phyloP scores from a whole-genome alignment of 2,888 invertebrate species.

The Idaea aversata region DNA sequence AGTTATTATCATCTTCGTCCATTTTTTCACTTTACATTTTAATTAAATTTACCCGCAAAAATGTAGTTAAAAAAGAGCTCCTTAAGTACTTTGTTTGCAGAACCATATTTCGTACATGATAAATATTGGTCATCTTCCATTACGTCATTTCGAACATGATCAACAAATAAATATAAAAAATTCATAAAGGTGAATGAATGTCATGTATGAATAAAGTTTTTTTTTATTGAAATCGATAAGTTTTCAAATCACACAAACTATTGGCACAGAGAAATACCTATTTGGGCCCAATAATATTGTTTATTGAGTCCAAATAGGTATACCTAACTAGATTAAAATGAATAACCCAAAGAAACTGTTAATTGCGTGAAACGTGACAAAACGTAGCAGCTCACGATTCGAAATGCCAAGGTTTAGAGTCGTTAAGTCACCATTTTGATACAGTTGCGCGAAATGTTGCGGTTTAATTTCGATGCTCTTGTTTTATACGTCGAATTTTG shows the following conservation, averaged over 20 bases:
- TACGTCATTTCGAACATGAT: neutral
- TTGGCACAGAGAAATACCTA: too few relatives aligned
- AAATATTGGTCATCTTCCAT: neutral
- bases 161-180: neutral
- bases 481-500: neutral
- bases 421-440: conserved; percentile 13
- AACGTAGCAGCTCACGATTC: conserved; percentile 7
- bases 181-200: neutral
- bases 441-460: neutral
- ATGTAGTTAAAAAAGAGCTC: neutral
- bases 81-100: neutral
- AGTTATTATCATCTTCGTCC: conserved; percentile 1
- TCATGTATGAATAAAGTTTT: neutral
- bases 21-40: conserved; percentile 1
- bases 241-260: neutral
- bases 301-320: neutral
- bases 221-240: neutral
- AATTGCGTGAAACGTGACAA: neutral
- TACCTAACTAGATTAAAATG: neutral
- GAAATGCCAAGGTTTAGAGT: conserved; percentile 27
- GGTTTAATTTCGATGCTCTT: neutral
- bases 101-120: neutral
- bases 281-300: neutral
- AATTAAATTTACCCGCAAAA: neutral
- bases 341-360: neutral